These are phyloP conservation scores for Leucoptera coffeella DNA, from an alignment of 2,888 invertebrate species.

Conservation along the genomic window DNA sequence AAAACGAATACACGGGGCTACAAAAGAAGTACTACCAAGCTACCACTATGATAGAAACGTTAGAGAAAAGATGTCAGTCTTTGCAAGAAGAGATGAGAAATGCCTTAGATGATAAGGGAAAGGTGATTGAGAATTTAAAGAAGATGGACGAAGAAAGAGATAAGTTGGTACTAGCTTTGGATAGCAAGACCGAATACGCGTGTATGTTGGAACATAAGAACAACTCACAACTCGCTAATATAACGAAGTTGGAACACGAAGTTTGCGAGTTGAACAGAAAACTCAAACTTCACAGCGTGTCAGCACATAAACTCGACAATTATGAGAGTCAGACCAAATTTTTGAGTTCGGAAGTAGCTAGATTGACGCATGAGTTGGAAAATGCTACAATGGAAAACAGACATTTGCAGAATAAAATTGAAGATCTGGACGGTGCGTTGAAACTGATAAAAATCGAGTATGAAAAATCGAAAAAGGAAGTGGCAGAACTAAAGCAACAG, in stretches of 20 bases:
- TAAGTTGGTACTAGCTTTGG: slow-evolving; percentile 57
- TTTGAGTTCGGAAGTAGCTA: slow-evolving; percentile 54
- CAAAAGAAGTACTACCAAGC: slow-evolving; percentile 60
- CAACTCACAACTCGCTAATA: slow-evolving; percentile 50
- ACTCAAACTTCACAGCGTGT: slow-evolving; percentile 27
- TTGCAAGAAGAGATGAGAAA: slow-evolving; percentile 54
- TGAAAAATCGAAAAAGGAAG: slow-evolving; percentile 63
- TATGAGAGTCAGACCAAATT: slow-evolving; percentile 48
- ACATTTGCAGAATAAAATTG: slow-evolving; percentile 67
- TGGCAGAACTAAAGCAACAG: slow-evolving; percentile 67
- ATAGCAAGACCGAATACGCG: slow-evolving; percentile 65
- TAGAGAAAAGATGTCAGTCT: slow-evolving; percentile 55
- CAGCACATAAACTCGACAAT: slow-evolving; percentile 42
- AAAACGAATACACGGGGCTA: slow-evolving; percentile 57
- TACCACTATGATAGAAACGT: slow-evolving; percentile 47
- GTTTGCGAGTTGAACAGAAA: slow-evolving; percentile 52
- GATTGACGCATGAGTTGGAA: slow-evolving; percentile 50
- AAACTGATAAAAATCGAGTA: slow-evolving; percentile 60
- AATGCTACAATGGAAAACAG: slow-evolving; percentile 61
- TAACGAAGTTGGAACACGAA: slow-evolving; percentile 47
- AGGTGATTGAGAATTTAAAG: slow-evolving; percentile 56
- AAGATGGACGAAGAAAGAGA: slow-evolving; percentile 69
- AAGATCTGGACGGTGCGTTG: slow-evolving; percentile 56
- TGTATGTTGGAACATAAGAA: slow-evolving; percentile 61
- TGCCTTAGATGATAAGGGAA: slow-evolving; percentile 58